Percentiles rank a stretch among this genome's conserved stretches.
Evolutionary conservation across 2,113 vertebrate species (phyloP).

Genomic region (Stegostoma tigrinum): DNA sequence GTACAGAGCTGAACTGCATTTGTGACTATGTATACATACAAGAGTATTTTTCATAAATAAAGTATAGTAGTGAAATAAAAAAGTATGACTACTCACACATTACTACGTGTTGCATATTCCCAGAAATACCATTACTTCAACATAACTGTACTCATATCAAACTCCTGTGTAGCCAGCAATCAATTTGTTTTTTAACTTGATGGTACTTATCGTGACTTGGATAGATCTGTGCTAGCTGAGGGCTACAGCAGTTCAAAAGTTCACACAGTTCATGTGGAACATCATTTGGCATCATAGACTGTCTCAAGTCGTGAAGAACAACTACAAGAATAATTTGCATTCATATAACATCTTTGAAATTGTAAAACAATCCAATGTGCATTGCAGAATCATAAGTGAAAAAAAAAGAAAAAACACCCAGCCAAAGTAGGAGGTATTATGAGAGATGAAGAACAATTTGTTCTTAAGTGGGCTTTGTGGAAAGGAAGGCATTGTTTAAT

Average conservation of each 20-base stretch:
- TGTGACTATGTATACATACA: no score
- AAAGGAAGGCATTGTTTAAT: no score
- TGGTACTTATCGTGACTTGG: neutral
- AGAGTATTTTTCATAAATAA: no score
- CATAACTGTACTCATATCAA: neutral
- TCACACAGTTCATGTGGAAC: neutral
- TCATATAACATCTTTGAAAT: neutral
- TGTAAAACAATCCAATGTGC: neutral
- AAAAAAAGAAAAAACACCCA: neutral
- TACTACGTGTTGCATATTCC: neutral
- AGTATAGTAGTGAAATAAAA: no score
- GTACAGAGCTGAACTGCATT: no score
- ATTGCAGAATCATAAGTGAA: neutral
- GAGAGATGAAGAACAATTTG: neutral
- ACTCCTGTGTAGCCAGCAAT: neutral
- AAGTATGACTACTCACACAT: neutral
- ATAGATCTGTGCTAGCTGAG: neutral
- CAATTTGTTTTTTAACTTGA: neutral
- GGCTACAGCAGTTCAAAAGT: neutral
- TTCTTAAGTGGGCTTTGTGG: neutral
- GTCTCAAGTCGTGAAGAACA: neutral
- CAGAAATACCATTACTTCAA: neutral
- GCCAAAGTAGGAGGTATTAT: neutral
- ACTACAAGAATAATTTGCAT: neutral
- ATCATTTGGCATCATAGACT: neutral